A percentile compares a stretch with the other conserved stretches of the same genome.
Evolutionary conservation across 2,113 vertebrate species (phyloP).

Genomic region (Girardinichthys multiradiatus): DNA sequence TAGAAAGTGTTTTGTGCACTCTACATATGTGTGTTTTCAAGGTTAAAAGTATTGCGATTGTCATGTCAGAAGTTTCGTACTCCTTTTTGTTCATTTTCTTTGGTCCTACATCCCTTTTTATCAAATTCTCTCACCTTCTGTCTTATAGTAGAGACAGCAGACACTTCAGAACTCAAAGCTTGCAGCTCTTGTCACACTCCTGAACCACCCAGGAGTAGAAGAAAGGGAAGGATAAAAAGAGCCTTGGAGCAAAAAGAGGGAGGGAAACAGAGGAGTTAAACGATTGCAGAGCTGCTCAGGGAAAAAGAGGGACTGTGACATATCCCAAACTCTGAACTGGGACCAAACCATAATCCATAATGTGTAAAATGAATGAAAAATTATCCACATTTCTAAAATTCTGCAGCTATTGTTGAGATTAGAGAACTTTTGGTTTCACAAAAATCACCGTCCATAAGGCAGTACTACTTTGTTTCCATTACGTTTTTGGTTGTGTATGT

Average conservation of each 20-base stretch:
- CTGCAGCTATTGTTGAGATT: constrained; percentile 60
- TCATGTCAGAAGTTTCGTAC: constrained; percentile 38
- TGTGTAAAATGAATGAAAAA: constrained; percentile 67
- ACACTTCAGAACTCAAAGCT: constrained; percentile 50
- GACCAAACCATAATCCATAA: constrained; percentile 63
- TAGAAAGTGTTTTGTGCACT: constrained; percentile 34
- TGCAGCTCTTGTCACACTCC: constrained; percentile 68
- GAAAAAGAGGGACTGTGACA: constrained; percentile 59
- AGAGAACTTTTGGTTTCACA: constrained; percentile 60
- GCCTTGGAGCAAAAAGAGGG: constrained; percentile 46
- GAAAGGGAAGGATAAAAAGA: constrained; percentile 72
- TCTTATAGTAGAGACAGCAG: constrained; percentile 43
- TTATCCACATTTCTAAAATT: constrained; percentile 55
- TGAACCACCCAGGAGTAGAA: constrained; percentile 78
- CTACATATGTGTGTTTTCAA: constrained; percentile 39
- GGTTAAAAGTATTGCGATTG: constrained; percentile 67
- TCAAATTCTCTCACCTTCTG: constrained; percentile 42
- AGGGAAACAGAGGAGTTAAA: constrained; percentile 68
- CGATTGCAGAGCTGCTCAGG: constrained; percentile 70
- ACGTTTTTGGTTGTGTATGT: constrained; percentile 13
- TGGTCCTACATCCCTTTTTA: constrained; percentile 41
- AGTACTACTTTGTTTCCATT: constrained; percentile 30
- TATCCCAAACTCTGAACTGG: constrained; percentile 66
- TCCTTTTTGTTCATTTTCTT: constrained; percentile 12
- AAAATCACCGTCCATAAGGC: constrained; percentile 18